These are phyloP conservation scores for Idaea straminata DNA, from an alignment of 2,888 invertebrate species.

Conservation along the genomic window DNA sequence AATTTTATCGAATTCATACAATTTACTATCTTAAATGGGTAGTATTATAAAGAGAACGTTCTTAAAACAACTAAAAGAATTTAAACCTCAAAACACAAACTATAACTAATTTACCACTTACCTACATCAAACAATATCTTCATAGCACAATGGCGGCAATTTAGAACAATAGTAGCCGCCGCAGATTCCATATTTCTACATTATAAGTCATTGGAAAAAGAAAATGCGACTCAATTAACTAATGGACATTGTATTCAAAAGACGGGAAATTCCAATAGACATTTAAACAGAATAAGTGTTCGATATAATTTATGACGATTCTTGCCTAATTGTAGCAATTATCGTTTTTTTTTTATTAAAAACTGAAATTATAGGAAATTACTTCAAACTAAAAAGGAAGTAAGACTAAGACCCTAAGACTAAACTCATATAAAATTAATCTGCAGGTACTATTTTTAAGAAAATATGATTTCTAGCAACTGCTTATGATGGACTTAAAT, in stretches of 20 bases:
- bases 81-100: no score
- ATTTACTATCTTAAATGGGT: no score
- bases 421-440: no score
- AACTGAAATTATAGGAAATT: not conserved
- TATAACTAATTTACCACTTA: no score
- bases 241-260: conserved; percentile 37
- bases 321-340: not conserved
- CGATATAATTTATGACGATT: not conserved
- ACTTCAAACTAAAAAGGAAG: not conserved
- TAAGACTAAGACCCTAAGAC: no score
- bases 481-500: no score
- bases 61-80: no score
- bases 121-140: no score
- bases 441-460: no score
- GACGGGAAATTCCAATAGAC: conserved; percentile 27
- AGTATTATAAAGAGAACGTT: no score
- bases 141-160: conserved; percentile 23
- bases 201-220: conserved; percentile 25
- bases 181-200: conserved; percentile 20
- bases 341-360: not conserved
- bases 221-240: conserved; percentile 39
- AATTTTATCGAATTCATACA: no score
- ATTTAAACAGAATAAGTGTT: conserved; percentile 11
- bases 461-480: no score
- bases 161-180: conserved; percentile 13